These are phyloP conservation scores for Scyliorhinus canicula DNA, from an alignment of 2,797 vertebrate genomes.

Conservation along the genomic window DNA sequence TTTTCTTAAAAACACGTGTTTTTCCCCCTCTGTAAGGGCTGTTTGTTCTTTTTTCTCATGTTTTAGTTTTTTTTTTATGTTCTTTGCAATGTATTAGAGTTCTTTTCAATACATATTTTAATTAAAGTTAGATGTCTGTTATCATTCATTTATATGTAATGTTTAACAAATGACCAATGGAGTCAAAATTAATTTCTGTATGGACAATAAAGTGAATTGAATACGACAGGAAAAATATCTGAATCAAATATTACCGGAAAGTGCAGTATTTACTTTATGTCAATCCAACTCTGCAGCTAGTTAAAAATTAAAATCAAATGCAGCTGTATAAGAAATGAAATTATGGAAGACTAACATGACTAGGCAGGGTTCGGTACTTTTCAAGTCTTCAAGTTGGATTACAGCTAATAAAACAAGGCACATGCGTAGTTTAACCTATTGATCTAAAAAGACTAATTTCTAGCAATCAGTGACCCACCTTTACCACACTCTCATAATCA, in stretches of 20 bases:
- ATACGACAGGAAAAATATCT: not conserved
- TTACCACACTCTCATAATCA: conserved; percentile 23
- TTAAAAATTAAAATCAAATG: not conserved
- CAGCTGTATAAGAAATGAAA: not conserved
- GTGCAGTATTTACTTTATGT: not conserved
- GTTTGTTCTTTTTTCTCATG: no score
- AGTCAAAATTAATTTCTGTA: no score
- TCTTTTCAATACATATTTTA: no score
- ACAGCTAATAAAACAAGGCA: conserved; percentile 22
- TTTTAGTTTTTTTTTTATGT: no score
- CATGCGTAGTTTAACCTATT: not conserved
- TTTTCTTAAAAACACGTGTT: no score
- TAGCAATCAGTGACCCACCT: conserved; percentile 30
- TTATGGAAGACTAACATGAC: not conserved
- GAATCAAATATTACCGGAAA: not conserved
- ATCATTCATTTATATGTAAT: no score
- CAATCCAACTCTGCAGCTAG: not conserved
- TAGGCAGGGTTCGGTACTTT: not conserved
- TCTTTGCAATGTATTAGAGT: no score
- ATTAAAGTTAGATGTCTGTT: no score
- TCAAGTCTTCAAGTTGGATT: not conserved
- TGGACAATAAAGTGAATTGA: no score
- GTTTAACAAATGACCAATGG: no score
- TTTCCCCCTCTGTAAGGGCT: no score
- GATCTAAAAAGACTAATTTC: conserved; percentile 8